Percentiles rank a stretch among this genome's conserved stretches.
These are phyloP conservation scores for Muscicapa adusta DNA, from an alignment of 2,113 vertebrate genomes.

Conservation along the genomic window DNA sequence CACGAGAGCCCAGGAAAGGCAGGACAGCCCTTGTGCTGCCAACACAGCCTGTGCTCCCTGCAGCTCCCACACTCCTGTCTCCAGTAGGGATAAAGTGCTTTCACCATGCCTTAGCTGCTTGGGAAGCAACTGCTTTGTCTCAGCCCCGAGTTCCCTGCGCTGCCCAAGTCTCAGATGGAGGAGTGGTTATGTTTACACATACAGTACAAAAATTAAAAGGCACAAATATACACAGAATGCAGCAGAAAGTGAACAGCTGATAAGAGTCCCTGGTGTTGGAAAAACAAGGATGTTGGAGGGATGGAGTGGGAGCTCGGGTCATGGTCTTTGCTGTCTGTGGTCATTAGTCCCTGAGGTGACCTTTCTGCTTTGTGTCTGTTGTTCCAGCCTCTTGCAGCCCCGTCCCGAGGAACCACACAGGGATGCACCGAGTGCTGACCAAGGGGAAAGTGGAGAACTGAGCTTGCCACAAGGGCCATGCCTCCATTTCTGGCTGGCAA, in stretches of 20 bases:
- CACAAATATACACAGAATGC: constrained; percentile 70
- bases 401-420: not conserved
- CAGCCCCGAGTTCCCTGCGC: not conserved
- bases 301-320: not conserved
- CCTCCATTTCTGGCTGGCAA: constrained; percentile 20
- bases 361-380: not conserved
- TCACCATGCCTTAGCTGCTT: not conserved
- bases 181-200: constrained; percentile 54
- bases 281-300: constrained; percentile 25
- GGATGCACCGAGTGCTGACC: not conserved
- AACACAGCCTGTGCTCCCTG: not conserved
- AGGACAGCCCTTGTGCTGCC: not conserved
- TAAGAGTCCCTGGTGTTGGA: constrained; percentile 31
- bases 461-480: not conserved
- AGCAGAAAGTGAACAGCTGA: constrained; percentile 61
- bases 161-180: constrained; percentile 4
- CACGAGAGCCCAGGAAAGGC: not conserved
- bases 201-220: constrained; percentile 73
- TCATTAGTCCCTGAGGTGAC: constrained; percentile 14
- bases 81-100: constrained; percentile 50
- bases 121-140: constrained; percentile 17
- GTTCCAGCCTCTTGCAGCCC: not conserved
- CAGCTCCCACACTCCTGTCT: not conserved
- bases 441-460: not conserved
- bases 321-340: not conserved